Evolutionary conservation across 30 jellyfish, hydroid and myxozoan genomes (phyloP).

Genomic region (Aurelia coerulea): DNA sequence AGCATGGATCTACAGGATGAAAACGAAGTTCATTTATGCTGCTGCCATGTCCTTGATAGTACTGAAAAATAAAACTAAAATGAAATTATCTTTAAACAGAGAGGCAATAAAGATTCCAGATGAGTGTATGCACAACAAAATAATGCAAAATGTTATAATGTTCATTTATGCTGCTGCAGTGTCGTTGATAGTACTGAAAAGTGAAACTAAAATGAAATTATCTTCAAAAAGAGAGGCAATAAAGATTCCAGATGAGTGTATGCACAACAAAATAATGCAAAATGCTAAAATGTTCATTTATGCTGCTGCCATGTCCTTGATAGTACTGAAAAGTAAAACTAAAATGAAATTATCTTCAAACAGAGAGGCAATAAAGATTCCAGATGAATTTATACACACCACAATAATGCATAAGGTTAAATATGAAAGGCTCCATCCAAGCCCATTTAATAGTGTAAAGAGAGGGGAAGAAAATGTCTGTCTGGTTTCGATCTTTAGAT

Average conservation of each 20-base stretch:
- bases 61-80: conserved; percentile 20
- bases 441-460: too few species aligned
- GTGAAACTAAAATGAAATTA: neutral
- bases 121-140: neutral
- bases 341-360: neutral
- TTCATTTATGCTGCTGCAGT: conserved; percentile 96
- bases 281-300: conserved; percentile 49
- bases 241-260: neutral
- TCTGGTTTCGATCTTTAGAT: too few species aligned
- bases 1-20: conserved; percentile 83
- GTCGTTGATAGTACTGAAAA: conserved; percentile 87
- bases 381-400: neutral
- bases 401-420: too few species aligned
- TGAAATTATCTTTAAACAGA: neutral
- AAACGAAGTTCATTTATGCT: conserved; percentile 89
- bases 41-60: conserved; percentile 97
- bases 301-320: conserved; percentile 98
- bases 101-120: neutral
- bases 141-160: neutral
- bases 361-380: neutral
- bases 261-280: too few species aligned
- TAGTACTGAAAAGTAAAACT: conserved; percentile 34
- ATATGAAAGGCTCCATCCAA: too few species aligned
- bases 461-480: too few species aligned
- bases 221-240: neutral